phyloP scores from a whole-genome alignment of 2,797 vertebrate genomes.

The Siniperca scherzeri region DNA sequence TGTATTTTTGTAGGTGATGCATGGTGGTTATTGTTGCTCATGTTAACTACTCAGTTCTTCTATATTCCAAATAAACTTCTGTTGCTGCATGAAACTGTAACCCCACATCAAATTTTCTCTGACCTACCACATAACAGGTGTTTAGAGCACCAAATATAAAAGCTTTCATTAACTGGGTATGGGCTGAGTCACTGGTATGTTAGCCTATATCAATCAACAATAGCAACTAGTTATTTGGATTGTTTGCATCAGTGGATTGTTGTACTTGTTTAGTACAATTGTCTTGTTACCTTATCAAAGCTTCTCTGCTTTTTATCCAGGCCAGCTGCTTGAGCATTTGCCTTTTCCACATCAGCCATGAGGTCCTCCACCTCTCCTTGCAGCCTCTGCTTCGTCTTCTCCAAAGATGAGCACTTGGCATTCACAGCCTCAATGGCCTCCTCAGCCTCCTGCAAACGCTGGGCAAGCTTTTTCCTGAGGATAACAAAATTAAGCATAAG shows the following conservation, averaged over 20 bases:
- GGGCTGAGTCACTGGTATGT: not conserved
- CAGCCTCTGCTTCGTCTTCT: constrained; percentile 89
- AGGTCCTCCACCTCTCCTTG: constrained; percentile 90
- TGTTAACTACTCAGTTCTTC: not conserved
- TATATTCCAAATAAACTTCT: not conserved
- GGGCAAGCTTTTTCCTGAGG: constrained; percentile 88
- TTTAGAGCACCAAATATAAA: not conserved
- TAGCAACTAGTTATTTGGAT: not conserved
- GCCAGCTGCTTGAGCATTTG: constrained; percentile 84
- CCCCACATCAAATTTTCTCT: no score
- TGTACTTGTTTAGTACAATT: not conserved
- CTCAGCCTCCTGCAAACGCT: constrained; percentile 88
- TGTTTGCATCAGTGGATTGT: no score
- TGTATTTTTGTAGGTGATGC: not conserved
- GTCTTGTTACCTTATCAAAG: constrained; percentile 85
- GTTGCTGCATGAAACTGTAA: no score
- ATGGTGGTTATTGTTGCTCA: not conserved
- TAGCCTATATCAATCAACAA: not conserved
- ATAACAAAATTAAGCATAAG: not conserved
- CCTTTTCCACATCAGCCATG: constrained; percentile 86
- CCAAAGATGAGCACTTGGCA: constrained; percentile 87
- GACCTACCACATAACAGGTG: not conserved
- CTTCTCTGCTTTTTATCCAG: constrained; percentile 90
- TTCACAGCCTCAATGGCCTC: constrained; percentile 86
- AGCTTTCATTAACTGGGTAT: not conserved